Conservation (phyloP, 2,888 invertebrate genomes). For the Thecocarcelia acutangulata region DNA sequence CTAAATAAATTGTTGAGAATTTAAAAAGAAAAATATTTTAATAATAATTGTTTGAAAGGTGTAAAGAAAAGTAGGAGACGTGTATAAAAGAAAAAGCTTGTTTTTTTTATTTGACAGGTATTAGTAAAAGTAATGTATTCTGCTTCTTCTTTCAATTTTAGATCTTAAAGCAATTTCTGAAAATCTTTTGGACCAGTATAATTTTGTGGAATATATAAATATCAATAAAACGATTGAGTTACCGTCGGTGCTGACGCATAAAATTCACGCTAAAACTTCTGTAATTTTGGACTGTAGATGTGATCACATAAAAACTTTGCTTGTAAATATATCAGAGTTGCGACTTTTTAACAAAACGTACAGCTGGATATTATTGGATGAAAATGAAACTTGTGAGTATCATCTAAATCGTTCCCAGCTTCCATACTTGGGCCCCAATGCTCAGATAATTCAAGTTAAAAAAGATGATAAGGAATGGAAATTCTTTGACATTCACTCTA, state of each 20-base stretch:
- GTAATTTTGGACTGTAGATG: constrained; percentile 75
- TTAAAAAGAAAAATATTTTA: no score
- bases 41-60: no score
- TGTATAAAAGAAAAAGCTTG: no score
- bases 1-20: no score
- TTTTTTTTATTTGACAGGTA: no score
- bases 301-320: constrained; percentile 58
- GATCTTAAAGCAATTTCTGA: constrained; percentile 12
- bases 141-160: constrained; percentile 28
- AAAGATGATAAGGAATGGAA: constrained; percentile 57
- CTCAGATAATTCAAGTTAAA: constrained; percentile 77
- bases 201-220: constrained; percentile 21
- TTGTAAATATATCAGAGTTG: constrained; percentile 71
- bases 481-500: constrained; percentile 78
- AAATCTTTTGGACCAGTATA: neutral
- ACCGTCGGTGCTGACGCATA: constrained; percentile 67
- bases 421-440: constrained; percentile 76
- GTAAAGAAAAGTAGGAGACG: no score
- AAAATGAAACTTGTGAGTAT: constrained; percentile 64
- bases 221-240: constrained; percentile 44
- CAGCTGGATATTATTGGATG: constrained; percentile 77
- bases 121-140: no score
- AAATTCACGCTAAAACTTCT: constrained; percentile 72
- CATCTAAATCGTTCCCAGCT: constrained; percentile 70
- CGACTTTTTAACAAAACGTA: constrained; percentile 79